phyloP scores from a whole-genome alignment of 2,888 invertebrate species.

The Trissoscelio sp. region DNA sequence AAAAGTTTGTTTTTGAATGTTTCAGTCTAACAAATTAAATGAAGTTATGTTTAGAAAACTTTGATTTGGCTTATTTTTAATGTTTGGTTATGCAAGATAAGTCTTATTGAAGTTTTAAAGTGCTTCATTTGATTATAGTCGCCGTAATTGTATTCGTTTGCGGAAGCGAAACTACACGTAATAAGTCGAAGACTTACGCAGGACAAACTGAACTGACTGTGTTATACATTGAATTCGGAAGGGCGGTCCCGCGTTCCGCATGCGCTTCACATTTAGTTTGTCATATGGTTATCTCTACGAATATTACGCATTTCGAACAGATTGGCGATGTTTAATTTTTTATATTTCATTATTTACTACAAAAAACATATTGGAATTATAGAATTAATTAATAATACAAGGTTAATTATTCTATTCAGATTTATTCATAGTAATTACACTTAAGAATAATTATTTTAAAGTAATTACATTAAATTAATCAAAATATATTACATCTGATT shows the following conservation, averaged over 20 bases:
- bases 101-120: neutral
- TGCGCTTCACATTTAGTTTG: constrained; percentile 55
- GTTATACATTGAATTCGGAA: constrained; percentile 44
- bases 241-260: constrained; percentile 60
- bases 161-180: constrained; percentile 12
- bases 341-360: neutral
- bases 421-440: too few species aligned
- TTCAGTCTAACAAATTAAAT: too few species aligned
- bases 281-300: constrained; percentile 39
- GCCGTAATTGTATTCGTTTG: neutral
- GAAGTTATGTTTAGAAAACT: too few species aligned
- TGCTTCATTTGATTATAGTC: neutral
- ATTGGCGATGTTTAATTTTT: neutral
- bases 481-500: too few species aligned
- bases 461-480: too few species aligned
- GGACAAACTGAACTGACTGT: constrained; percentile 46
- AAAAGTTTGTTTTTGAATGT: too few species aligned
- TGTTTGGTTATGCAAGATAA: too few species aligned
- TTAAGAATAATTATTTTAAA: too few species aligned
- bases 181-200: constrained; percentile 48
- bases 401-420: too few species aligned
- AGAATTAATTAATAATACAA: too few species aligned
- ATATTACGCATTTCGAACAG: constrained; percentile 24
- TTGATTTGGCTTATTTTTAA: too few species aligned
- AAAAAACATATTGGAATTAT: neutral